These are phyloP conservation scores for Stegodyphus mimosarum DNA, from an alignment of 1,140 invertebrate genomes.

Conservation along the genomic window DNA sequence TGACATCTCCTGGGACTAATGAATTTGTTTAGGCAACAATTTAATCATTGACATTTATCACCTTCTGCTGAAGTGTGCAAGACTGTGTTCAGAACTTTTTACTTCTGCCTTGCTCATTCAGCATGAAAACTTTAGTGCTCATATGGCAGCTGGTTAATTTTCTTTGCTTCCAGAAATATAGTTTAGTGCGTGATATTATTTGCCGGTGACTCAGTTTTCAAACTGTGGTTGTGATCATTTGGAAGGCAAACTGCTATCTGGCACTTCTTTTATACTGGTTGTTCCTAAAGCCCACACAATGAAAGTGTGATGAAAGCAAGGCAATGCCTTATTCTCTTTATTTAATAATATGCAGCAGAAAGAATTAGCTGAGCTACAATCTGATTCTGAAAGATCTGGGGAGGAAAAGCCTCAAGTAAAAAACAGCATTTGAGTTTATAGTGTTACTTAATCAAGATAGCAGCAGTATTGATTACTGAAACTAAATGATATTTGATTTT, in stretches of 20 bases:
- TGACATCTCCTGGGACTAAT: constrained; percentile 63
- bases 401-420: no score
- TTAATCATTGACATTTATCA: neutral
- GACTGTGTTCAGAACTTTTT: constrained; percentile 55
- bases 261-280: constrained; percentile 7
- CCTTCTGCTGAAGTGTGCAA: constrained; percentile 29
- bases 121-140: constrained; percentile 34
- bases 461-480: no score
- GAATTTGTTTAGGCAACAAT: constrained; percentile 61
- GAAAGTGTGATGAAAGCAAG: no score
- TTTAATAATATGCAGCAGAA: no score
- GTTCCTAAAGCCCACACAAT: constrained; percentile 20
- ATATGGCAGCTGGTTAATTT: constrained; percentile 45
- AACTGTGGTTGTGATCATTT: neutral
- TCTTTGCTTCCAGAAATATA: constrained; percentile 42
- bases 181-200: constrained; percentile 52
- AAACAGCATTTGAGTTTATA: no score
- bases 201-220: constrained; percentile 39
- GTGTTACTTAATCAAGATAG: no score
- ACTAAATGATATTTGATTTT: no score
- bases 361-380: no score
- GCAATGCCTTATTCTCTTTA: no score
- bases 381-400: no score
- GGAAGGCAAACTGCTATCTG: neutral
- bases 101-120: constrained; percentile 48